Evolutionary conservation across 53 echinoderm and acorn worm genomes (phyloP).

Genomic region (Arbacia lixula): DNA sequence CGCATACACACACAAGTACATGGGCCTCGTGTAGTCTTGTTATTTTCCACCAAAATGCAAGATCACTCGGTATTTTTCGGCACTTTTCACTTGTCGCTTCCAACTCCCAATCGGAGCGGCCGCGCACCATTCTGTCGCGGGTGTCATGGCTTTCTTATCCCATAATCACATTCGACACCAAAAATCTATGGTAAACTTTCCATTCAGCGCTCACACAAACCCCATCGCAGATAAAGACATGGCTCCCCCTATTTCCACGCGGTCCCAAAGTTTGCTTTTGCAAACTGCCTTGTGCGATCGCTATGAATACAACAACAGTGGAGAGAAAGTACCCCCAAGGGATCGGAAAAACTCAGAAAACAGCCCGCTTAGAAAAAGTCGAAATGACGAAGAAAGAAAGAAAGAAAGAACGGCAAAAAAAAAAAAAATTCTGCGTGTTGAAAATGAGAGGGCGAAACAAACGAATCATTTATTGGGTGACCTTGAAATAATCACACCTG

Average conservation of each 20-base stretch:
- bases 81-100: too few species aligned
- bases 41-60: too few species aligned
- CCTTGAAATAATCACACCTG: slow-evolving; percentile 48
- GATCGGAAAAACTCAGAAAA: slow-evolving; percentile 1
- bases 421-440: neutral
- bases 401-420: neutral
- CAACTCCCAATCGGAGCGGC: too few species aligned
- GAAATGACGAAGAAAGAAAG: slow-evolving; percentile 2
- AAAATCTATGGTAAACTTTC: neutral
- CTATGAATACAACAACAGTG: neutral
- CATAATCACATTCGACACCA: slow-evolving; percentile 10
- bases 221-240: neutral
- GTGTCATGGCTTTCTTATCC: slow-evolving; percentile 24
- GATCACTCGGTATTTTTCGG: too few species aligned
- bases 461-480: slow-evolving; percentile 24
- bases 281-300: too few species aligned
- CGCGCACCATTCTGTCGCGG: too few species aligned
- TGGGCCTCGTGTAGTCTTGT: too few species aligned
- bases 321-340: neutral
- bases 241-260: slow-evolving; percentile 1
- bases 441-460: neutral
- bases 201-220: slow-evolving; percentile 16
- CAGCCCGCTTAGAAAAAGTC: slow-evolving; percentile 4
- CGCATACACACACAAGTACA: neutral
- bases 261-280: neutral